Conservation (phyloP, 2,888 invertebrate species). For the Nephrocerus scutellatus region DNA sequence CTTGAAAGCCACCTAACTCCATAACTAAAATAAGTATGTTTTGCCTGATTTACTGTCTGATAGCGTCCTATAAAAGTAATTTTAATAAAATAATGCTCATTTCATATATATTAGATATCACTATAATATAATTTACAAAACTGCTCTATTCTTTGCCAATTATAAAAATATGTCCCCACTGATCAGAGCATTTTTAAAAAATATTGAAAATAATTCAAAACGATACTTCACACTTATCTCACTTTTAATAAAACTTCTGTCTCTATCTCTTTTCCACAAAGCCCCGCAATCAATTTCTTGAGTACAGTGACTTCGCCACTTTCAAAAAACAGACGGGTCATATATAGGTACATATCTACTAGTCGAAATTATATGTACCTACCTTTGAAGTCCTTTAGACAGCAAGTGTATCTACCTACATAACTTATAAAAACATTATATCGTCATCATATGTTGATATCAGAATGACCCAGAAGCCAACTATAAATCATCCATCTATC, state of each 20-base stretch:
- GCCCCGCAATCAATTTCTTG: slow-evolving; percentile 8
- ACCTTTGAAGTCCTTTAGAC: too few relatives aligned
- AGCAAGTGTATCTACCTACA: too few relatives aligned
- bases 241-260: too few relatives aligned
- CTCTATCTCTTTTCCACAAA: slow-evolving; percentile 9
- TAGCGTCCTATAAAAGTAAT: slow-evolving; percentile 5
- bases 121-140: slow-evolving; percentile 12
- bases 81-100: slow-evolving; percentile 11
- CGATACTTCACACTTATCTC: slow-evolving; percentile 1
- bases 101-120: slow-evolving; percentile 8
- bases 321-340: slow-evolving; percentile 6
- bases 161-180: slow-evolving; percentile 9
- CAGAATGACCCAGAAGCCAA: too few relatives aligned
- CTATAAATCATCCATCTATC: too few relatives aligned
- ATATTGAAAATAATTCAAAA: slow-evolving; percentile 6
- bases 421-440: too few relatives aligned
- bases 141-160: slow-evolving; percentile 6
- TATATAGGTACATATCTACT: too few relatives aligned
- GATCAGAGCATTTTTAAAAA: slow-evolving; percentile 7
- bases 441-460: too few relatives aligned
- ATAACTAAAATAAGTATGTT: slow-evolving; percentile 7
- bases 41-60: slow-evolving; percentile 8
- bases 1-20: slow-evolving; percentile 4
- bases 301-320: slow-evolving; percentile 11
- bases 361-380: background rate